phyloP scores from a whole-genome alignment of 2,113 vertebrate genomes.

The Pelmatolapia mariae region DNA sequence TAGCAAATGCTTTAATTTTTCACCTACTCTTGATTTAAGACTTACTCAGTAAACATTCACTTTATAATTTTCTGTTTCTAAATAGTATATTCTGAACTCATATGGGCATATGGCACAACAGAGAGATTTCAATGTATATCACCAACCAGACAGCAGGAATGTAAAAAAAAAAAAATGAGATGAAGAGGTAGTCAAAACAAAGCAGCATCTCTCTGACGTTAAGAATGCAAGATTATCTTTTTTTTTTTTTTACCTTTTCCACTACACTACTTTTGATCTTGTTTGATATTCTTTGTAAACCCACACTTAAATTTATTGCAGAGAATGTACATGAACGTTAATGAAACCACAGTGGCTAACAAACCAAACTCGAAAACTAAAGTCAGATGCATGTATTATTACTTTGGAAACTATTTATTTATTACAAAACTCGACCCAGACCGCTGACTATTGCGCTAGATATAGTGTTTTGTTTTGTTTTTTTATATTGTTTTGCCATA shows the following conservation, averaged over 20 bases:
- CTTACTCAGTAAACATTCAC: neutral
- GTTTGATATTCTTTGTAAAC: neutral
- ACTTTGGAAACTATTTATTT: constrained; percentile 7
- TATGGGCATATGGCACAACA: neutral
- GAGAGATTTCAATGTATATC: neutral
- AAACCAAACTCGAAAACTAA: neutral
- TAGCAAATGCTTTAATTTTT: neutral
- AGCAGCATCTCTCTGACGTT: neutral
- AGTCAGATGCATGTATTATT: neutral
- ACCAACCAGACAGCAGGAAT: neutral
- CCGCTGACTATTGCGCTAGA: neutral
- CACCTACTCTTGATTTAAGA: neutral
- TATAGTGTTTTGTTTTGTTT: neutral
- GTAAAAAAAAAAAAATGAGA: neutral
- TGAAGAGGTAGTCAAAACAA: neutral
- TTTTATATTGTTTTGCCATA: neutral
- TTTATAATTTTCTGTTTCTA: neutral
- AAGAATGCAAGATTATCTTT: neutral
- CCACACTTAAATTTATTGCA: neutral
- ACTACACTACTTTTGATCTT: neutral
- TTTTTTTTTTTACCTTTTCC: neutral
- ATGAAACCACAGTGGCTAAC: neutral
- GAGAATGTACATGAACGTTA: neutral
- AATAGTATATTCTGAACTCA: neutral
- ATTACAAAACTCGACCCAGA: neutral